Evolutionary conservation across 2,797 vertebrate genomes (phyloP).

Genomic region (Chiroxiphia lanceolata): DNA sequence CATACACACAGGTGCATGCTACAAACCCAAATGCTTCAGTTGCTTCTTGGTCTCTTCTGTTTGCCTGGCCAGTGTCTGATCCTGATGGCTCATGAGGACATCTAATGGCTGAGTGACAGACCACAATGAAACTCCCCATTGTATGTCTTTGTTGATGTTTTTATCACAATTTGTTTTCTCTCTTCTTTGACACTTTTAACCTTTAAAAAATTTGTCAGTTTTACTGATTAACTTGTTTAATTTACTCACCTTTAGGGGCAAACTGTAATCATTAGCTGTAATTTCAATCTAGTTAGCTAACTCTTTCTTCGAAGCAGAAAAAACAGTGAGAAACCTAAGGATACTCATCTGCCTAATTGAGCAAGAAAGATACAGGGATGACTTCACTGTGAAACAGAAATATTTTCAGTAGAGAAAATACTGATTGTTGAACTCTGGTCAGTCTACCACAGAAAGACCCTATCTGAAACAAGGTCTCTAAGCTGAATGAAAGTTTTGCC

Average conservation of each 20-base stretch:
- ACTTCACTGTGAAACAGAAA: neutral
- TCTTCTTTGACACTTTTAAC: neutral
- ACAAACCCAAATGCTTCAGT: neutral
- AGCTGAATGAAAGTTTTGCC: neutral
- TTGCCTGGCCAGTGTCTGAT: rapidly evolving
- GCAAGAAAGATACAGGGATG: neutral
- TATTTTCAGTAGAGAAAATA: neutral
- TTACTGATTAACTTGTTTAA: neutral
- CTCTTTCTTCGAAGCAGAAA: neutral
- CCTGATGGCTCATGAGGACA: neutral
- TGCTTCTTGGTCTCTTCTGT: neutral
- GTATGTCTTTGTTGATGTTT: neutral
- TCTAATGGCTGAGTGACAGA: neutral
- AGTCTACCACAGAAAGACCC: neutral
- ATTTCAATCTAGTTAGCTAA: neutral
- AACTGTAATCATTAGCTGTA: neutral
- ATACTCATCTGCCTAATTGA: neutral
- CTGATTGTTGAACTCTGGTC: neutral
- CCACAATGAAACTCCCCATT: neutral
- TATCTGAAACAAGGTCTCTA: neutral
- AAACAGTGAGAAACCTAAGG: neutral
- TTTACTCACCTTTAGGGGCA: neutral
- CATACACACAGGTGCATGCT: neutral
- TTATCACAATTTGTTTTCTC: neutral
- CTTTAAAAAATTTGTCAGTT: neutral